phyloP scores from a whole-genome alignment of 2,797 vertebrate species.

The Notoglanidium macrostoma region DNA sequence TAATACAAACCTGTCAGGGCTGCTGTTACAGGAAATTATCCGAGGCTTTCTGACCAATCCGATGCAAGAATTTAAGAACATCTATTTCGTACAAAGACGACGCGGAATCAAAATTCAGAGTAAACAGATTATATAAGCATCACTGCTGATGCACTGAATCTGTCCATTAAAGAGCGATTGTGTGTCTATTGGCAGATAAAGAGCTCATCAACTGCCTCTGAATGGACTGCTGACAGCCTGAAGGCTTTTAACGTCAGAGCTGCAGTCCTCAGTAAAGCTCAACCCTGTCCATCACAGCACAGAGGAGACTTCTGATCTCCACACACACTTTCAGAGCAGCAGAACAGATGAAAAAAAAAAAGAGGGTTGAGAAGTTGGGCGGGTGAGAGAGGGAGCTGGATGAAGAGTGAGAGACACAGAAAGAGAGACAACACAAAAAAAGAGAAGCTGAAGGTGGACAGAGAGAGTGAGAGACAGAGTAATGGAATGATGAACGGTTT shows the following conservation, averaged over 20 bases:
- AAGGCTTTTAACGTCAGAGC: constrained; percentile 33
- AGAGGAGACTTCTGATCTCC: constrained; percentile 24
- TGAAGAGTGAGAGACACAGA: not conserved
- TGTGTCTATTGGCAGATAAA: constrained; percentile 19
- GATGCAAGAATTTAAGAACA: not conserved
- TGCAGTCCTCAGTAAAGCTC: constrained; percentile 9
- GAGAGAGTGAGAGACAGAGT: not conserved
- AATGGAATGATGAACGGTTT: constrained; percentile 5
- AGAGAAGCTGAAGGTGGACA: not conserved
- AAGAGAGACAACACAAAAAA: not conserved
- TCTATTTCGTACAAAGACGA: not conserved
- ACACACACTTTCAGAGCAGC: constrained; percentile 4
- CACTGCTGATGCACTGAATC: constrained; percentile 6
- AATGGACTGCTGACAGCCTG: constrained; percentile 16
- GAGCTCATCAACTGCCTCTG: constrained; percentile 23
- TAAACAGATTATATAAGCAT: constrained; percentile 18
- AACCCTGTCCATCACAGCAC: constrained; percentile 36
- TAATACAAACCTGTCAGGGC: not conserved
- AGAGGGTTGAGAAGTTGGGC: not conserved
- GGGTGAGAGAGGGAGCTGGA: not conserved
- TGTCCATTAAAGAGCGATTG: constrained; percentile 19
- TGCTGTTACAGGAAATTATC: not conserved
- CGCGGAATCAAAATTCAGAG: not conserved
- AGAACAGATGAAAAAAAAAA: not conserved
- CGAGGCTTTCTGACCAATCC: not conserved